Percentiles rank a stretch among this genome's conserved stretches.
Evolutionary conservation across 2,113 vertebrate genomes (phyloP).

Genomic region (Sander vitreus): DNA sequence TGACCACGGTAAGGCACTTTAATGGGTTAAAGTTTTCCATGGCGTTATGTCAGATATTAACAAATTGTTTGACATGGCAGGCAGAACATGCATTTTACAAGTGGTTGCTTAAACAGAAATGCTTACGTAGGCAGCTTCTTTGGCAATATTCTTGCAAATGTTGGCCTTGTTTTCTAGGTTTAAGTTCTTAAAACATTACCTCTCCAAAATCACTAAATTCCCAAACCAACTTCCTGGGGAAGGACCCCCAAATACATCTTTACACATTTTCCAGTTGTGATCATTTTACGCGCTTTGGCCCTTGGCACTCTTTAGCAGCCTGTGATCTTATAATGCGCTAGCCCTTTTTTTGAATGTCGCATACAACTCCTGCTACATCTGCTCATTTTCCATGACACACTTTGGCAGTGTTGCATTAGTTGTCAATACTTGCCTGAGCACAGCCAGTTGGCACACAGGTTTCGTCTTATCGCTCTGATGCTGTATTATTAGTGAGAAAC

Average conservation of each 20-base stretch:
- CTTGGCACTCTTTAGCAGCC: neutral
- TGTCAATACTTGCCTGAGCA: neutral
- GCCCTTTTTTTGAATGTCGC: neutral
- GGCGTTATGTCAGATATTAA: neutral
- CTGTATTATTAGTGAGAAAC: slow-evolving; percentile 18
- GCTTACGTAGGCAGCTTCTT: neutral
- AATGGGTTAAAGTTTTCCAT: neutral
- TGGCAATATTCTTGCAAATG: neutral
- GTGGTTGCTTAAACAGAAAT: neutral
- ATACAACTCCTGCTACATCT: neutral
- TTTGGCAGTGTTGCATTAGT: neutral
- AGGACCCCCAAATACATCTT: neutral
- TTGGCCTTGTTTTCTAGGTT: neutral
- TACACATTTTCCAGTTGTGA: neutral
- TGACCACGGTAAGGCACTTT: slow-evolving; percentile 88
- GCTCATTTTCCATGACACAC: neutral
- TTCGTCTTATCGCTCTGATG: neutral
- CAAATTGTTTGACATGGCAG: neutral
- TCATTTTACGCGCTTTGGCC: neutral
- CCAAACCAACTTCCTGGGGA: neutral
- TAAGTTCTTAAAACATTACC: neutral
- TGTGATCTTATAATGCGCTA: slow-evolving; percentile 1
- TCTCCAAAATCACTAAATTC: neutral
- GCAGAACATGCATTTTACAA: neutral
- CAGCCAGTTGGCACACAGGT: neutral